These are phyloP conservation scores for Rhynchomys soricoides DNA, from an alignment of 2,113 vertebrate species.

Conservation along the genomic window DNA sequence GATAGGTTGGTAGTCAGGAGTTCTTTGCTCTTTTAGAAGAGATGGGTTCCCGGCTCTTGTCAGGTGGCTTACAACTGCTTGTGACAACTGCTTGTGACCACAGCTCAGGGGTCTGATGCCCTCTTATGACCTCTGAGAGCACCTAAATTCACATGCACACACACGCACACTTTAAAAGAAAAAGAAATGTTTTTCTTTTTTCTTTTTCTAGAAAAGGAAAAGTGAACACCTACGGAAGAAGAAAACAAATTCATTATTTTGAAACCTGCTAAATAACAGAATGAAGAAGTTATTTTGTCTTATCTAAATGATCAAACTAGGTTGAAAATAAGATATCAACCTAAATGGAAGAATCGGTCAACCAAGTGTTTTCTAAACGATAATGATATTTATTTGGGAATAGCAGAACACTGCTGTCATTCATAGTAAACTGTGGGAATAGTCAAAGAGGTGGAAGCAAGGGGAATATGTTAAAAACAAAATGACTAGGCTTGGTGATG, in stretches of 20 bases:
- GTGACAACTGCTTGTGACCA: too few relatives aligned
- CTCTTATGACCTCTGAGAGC: not conserved
- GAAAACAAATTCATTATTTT: not conserved
- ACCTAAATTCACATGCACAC: not conserved
- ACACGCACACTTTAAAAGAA: not conserved
- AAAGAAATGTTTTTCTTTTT: not conserved
- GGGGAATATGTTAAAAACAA: not conserved
- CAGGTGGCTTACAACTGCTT: not conserved
- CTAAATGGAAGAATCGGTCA: not conserved
- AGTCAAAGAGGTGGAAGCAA: not conserved
- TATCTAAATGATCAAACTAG: constrained; percentile 1
- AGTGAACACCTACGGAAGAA: not conserved
- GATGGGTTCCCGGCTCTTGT: not conserved
- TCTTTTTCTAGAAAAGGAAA: not conserved
- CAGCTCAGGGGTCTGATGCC: not conserved
- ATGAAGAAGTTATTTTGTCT: constrained; percentile 15
- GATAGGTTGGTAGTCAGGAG: not conserved
- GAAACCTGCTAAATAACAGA: constrained; percentile 25
- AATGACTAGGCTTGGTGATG: not conserved
- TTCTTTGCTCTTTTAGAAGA: not conserved
- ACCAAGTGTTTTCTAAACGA: not conserved
- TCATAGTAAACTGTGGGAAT: not conserved
- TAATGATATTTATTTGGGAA: not conserved
- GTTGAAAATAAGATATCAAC: not conserved
- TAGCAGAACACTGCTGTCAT: not conserved